phyloP scores from a whole-genome alignment of 2,888 invertebrate species.

The Merodon equestris region DNA sequence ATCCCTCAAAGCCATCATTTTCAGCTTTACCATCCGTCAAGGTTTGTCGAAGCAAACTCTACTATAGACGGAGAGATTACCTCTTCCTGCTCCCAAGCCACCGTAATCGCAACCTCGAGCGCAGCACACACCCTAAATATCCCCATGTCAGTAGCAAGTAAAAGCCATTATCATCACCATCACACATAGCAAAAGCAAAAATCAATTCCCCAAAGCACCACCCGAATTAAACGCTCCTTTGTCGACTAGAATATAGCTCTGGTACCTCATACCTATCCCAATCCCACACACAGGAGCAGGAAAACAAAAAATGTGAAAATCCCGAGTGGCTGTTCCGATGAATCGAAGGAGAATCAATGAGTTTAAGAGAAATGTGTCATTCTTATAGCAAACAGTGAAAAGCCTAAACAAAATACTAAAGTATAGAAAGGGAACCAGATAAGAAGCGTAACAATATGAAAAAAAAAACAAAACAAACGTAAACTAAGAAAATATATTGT shows the following conservation, averaged over 20 bases:
- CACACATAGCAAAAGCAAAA: constrained; percentile 71
- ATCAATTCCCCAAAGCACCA: constrained; percentile 36
- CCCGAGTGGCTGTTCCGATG: constrained; percentile 67
- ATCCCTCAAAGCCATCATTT: constrained; percentile 42
- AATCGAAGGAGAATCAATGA: constrained; percentile 62
- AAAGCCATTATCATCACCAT: constrained; percentile 70
- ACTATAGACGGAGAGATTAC: constrained; percentile 21
- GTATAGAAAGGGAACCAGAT: constrained; percentile 12
- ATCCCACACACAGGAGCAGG: constrained; percentile 40
- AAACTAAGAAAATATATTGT: too few species aligned
- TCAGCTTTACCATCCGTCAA: constrained; percentile 63
- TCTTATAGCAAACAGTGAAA: constrained; percentile 62
- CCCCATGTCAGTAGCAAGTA: constrained; percentile 65
- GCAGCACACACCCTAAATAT: constrained; percentile 62
- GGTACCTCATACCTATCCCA: constrained; percentile 34
- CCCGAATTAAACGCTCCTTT: constrained; percentile 26
- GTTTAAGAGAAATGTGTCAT: constrained; percentile 60
- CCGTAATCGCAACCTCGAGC: constrained; percentile 41
- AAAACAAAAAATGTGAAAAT: constrained; percentile 59
- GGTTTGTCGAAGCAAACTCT: constrained; percentile 70
- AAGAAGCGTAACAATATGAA: too few species aligned
- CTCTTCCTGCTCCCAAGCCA: constrained; percentile 20
- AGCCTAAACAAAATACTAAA: constrained; percentile 18
- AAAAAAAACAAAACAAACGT: too few species aligned
- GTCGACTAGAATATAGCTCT: constrained; percentile 26